Percentiles rank a stretch among this genome's conserved stretches.
These are phyloP conservation scores for Chloebia gouldiae DNA, from an alignment of 2,113 vertebrate genomes.

Conservation along the genomic window DNA sequence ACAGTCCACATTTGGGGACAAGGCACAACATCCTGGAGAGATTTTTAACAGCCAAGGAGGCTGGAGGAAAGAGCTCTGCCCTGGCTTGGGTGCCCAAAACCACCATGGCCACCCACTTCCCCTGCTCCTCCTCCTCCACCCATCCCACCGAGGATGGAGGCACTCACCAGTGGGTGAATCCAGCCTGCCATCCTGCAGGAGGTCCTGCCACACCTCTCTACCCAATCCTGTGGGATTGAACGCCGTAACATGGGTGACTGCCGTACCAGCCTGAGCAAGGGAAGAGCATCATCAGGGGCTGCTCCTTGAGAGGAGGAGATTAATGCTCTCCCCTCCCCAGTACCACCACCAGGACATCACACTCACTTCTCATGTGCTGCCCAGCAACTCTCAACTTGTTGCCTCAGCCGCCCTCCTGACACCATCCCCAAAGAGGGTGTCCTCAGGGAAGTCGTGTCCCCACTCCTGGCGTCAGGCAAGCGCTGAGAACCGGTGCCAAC, in stretches of 20 bases:
- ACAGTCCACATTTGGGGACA: not conserved
- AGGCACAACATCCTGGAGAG: not conserved
- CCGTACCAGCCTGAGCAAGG: slow-evolving; percentile 72
- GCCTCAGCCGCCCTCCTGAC: not conserved
- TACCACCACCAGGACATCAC: not conserved
- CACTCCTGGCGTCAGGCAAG: not conserved
- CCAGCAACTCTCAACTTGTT: not conserved
- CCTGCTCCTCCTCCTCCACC: not conserved
- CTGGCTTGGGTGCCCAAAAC: not conserved
- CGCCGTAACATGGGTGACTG: slow-evolving; percentile 83
- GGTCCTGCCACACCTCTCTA: slow-evolving; percentile 87
- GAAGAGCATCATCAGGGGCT: not conserved
- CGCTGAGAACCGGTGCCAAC: accelerated
- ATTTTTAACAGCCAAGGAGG: accelerated
- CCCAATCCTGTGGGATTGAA: slow-evolving; percentile 87
- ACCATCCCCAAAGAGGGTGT: not conserved
- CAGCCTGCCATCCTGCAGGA: slow-evolving; percentile 88
- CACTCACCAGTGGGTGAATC: slow-evolving; percentile 82
- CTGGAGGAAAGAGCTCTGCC: not conserved
- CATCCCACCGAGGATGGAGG: accelerated
- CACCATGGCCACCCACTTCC: accelerated
- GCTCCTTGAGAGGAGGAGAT: not conserved
- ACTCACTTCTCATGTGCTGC: accelerated
- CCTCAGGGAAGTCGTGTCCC: not conserved
- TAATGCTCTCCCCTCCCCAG: not conserved